Conservation (phyloP, 2,888 invertebrate genomes). For the Brenthis hecate region DNA sequence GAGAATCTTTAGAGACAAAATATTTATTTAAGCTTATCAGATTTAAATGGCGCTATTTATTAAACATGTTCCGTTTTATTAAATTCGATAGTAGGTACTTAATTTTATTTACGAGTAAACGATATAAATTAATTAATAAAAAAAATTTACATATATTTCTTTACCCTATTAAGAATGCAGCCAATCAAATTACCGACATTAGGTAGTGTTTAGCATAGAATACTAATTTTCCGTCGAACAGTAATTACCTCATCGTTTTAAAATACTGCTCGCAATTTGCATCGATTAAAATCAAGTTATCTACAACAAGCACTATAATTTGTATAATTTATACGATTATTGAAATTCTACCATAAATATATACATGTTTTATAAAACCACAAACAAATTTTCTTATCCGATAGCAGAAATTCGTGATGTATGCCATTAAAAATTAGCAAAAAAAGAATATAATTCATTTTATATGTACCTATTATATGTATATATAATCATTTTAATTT, state of each 20-base stretch:
- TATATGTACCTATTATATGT: too few relatives aligned
- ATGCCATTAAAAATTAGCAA: constrained; percentile 1
- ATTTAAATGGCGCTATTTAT: too few relatives aligned
- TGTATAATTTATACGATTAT: constrained; percentile 22
- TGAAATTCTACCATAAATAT: constrained; percentile 13
- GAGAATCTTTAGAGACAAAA: too few relatives aligned
- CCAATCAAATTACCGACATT: constrained; percentile 34
- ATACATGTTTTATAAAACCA: neutral
- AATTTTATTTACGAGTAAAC: constrained; percentile 8
- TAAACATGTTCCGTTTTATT: too few relatives aligned
- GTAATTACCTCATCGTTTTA: constrained; percentile 36
- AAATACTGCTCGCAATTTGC: constrained; percentile 41
- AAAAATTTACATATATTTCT: constrained; percentile 3
- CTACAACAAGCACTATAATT: constrained; percentile 34
- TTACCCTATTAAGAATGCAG: constrained; percentile 21
- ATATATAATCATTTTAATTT: too few relatives aligned
- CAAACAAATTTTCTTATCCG: neutral
- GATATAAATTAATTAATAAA: constrained; percentile 8
- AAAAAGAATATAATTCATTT: too few relatives aligned
- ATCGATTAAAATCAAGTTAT: constrained; percentile 44
- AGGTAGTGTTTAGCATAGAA: constrained; percentile 28
- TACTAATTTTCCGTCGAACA: constrained; percentile 32
- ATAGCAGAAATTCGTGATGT: constrained; percentile 8
- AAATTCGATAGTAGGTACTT: neutral
- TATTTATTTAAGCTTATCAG: too few relatives aligned